Evolutionary conservation across 2,888 invertebrate genomes (phyloP).

Genomic region (Mystacides longicornis): DNA sequence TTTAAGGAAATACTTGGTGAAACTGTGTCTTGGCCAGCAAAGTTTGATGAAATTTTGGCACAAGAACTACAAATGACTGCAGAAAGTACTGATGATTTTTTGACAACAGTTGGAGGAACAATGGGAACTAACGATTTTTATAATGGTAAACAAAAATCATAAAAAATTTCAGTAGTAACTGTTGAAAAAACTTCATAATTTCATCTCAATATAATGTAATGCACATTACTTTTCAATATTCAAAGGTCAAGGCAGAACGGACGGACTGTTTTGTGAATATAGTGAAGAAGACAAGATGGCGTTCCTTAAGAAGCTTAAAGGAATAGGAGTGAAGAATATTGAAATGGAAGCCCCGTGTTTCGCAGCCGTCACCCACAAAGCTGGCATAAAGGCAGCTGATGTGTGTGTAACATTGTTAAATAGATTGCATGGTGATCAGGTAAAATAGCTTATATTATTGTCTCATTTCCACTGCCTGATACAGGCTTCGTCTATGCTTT

Average conservation of each 20-base stretch:
- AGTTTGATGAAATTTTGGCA: constrained; percentile 49
- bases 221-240: no score
- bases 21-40: constrained; percentile 43
- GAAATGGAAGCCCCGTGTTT: constrained; percentile 77
- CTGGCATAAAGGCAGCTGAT: constrained; percentile 58
- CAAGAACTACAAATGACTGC: constrained; percentile 45
- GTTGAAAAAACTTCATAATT: no score
- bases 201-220: no score
- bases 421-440: constrained; percentile 63
- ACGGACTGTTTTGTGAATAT: constrained; percentile 69
- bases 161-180: no score
- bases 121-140: constrained; percentile 77
- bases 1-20: constrained; percentile 48
- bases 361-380: constrained; percentile 57
- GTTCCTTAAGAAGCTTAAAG: constrained; percentile 48
- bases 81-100: constrained; percentile 39
- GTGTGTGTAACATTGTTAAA: constrained; percentile 67
- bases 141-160: constrained; percentile 62
- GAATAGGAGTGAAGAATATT: constrained; percentile 60
- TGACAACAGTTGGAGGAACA: constrained; percentile 58
- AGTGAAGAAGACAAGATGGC: constrained; percentile 54
- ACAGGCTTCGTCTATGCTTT: no score
- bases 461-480: no score
- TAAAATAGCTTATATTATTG: constrained; percentile 28
- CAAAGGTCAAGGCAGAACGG: constrained; percentile 65